Evolutionary conservation across 2,797 vertebrate species (phyloP).

Genomic region (Harpagifer antarcticus): DNA sequence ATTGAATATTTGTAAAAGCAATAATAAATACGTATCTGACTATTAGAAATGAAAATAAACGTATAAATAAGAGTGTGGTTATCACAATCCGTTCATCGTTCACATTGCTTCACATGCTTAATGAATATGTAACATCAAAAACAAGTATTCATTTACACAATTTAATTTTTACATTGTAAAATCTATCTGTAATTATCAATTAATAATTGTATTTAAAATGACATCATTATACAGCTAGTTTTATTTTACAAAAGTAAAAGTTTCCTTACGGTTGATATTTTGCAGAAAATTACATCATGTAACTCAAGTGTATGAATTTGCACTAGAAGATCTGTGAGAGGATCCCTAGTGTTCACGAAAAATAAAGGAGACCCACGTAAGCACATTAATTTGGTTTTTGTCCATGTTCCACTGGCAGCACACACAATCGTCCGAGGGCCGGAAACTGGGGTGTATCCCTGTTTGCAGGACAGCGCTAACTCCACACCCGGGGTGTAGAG

Average conservation of each 20-base stretch:
- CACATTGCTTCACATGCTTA: neutral
- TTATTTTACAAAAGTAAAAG: neutral
- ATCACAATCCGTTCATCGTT: neutral
- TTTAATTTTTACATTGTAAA: neutral
- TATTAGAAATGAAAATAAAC: neutral
- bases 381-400: conserved; percentile 81
- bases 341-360: conserved; percentile 9
- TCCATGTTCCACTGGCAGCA: conserved; percentile 79
- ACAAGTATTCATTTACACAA: too few relatives aligned
- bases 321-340: neutral
- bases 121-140: neutral
- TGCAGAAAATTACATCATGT: neutral
- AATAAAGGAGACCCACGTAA: conserved; percentile 81
- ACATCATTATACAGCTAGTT: neutral
- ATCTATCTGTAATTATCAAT: neutral
- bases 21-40: neutral
- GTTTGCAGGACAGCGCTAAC: conserved; percentile 78
- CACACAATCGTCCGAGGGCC: conserved; percentile 83
- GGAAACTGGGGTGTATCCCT: conserved; percentile 72
- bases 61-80: neutral
- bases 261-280: neutral
- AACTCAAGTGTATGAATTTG: neutral
- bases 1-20: neutral
- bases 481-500: conserved; percentile 78
- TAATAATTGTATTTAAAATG: neutral